Evolutionary conservation across 2,113 vertebrate species (phyloP), one percentile per base, ranked within the genome.

Genomic region (Lampris megalopsis): DNA sequence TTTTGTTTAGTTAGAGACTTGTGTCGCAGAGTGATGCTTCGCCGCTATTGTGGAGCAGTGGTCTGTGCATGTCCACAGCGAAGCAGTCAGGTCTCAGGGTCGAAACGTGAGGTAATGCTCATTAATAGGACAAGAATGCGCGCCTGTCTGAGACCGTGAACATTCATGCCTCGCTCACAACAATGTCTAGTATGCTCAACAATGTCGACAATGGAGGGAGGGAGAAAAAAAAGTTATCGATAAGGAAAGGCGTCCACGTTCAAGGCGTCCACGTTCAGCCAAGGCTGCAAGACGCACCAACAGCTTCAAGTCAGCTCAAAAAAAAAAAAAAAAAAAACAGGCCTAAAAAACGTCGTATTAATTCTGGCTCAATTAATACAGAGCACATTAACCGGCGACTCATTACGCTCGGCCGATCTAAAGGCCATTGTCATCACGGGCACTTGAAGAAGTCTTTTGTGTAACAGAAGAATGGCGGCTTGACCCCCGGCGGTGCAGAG

Each of bases 381-480:
- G 79, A 89, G 86, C 68, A 87, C 72, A 81, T 93, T 91, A 82
- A 91, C 81, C 91, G 86, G 86, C 88, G 92, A 93, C 24, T 93
- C 91, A 93, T 93, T 91, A 87, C 79, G 92, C 93, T 90, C 83
- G 80, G 81, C 60, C 87, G 93, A 94, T 94, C 94, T 94, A 90
- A 94, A 91, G 92, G 86, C 91, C 85, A 94, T 94, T 93, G 93
- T 95, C 93, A 86, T 24, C 88, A 88, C 79, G 80, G 89, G 83
- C 91, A 92, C 92, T 94, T 93, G 91, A 94, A 94, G 92, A 92
- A 91, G 87, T 89, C 93, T 94, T 95, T 95, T 93, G 83, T 94
- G 86, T 88, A 92, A 92, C 3, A 63, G 81, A 90, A 95, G 78
- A 92, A 91, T 93, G 93, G 83, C 77, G 75, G 90, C 86, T 54